Conservation (phyloP, 2,888 invertebrate genomes). For the Hedychridium roseum region DNA sequence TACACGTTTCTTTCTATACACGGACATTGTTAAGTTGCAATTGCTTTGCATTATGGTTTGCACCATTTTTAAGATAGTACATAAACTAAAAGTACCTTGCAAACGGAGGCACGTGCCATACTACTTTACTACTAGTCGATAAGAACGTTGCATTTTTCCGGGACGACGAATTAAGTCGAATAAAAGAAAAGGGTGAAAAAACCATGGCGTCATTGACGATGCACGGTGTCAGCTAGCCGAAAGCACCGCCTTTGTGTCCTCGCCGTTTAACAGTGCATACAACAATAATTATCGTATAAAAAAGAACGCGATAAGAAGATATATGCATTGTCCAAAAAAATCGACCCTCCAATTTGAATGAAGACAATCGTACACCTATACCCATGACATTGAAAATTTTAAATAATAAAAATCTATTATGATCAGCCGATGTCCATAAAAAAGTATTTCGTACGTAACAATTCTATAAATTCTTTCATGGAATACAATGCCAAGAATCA, state of each 20-base stretch:
- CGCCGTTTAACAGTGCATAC: slow-evolving; percentile 16
- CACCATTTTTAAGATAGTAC: not conserved
- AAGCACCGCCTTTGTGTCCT: slow-evolving; percentile 40
- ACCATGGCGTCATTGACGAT: slow-evolving; percentile 11
- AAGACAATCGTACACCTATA: slow-evolving; percentile 23
- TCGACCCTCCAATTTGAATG: slow-evolving; percentile 8
- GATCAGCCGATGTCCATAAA: too few relatives aligned
- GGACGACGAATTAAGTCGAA: slow-evolving; percentile 8
- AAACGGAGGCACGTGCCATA: slow-evolving; percentile 30
- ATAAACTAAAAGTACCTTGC: slow-evolving; percentile 5
- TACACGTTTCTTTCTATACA: not conserved
- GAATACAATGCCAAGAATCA: too few relatives aligned
- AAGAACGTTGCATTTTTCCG: slow-evolving; percentile 31
- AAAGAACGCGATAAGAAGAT: not conserved
- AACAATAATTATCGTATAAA: slow-evolving; percentile 11
- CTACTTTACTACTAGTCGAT: slow-evolving; percentile 48
- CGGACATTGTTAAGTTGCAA: not conserved
- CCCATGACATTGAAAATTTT: not conserved
- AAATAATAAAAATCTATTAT: too few relatives aligned
- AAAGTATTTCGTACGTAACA: too few relatives aligned
- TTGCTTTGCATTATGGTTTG: not conserved
- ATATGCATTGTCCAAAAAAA: not conserved
- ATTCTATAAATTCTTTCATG: too few relatives aligned
- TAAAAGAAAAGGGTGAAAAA: slow-evolving; percentile 14
- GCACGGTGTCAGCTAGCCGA: slow-evolving; percentile 41